Evolutionary conservation across 2,888 invertebrate genomes (phyloP), one percentile per base, ranked within the genome.

Genomic region (Melinaea marsaeus): DNA sequence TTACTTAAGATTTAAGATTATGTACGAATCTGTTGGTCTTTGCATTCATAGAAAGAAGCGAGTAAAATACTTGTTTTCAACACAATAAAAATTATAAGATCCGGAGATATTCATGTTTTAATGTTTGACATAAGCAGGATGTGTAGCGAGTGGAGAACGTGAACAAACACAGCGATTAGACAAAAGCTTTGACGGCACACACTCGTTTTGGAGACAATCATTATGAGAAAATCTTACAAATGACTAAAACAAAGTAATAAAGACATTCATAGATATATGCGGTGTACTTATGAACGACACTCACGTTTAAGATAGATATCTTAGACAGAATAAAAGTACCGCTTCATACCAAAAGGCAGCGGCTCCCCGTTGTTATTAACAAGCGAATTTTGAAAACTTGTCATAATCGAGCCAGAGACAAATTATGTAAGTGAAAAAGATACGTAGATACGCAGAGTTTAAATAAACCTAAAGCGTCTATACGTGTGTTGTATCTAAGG

Each of bases 151-250:
- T 63, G 63, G 60, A 63, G 63, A 59, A 67, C 72, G 73, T 74
- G 72, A 70, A 71, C 72, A 69, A 83, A 83, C 79, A 76, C 79
- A 81, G 81, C 88, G 89, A 89, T 90, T 89, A 90, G 86, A 90
- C 89, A 88, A 90, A 88, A 77, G 81, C 84, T 84, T 89, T 88
- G 90, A 86, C 88, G 89, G 86, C 84, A 79, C 79, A 83, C 85
- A 84, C 88, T 90, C 89, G 88, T 89, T 90, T 90, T 86, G 80
- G 87, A 76, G 86, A 85, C 87, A 90, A 90, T 90, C 90, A 90
- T 90, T 90, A 90, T 90, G 90, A 90, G 90, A 90, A 90, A 90
- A 90, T 90, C 90, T 90, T 82, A 83, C 79, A 88, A 90, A 90
- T 88, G 88, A 90, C 90, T 85, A 88, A 86, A 86, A 78, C 81